Evolutionary conservation across 2,113 vertebrate genomes (phyloP).

Genomic region (Coracopsis vasa): DNA sequence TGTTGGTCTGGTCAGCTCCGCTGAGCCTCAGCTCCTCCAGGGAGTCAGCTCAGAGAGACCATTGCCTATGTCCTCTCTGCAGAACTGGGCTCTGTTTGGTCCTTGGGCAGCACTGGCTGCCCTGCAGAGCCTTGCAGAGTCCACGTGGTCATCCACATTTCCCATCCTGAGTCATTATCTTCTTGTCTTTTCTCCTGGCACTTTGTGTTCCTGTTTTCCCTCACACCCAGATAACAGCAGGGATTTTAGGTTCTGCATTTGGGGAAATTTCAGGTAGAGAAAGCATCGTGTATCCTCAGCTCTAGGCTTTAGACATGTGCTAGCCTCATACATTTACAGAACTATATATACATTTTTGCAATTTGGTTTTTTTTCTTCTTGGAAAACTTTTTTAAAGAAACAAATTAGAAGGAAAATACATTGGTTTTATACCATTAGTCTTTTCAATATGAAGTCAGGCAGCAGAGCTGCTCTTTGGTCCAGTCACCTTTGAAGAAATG

Average conservation of each 20-base stretch:
- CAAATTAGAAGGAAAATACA: background rate
- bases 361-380: background rate
- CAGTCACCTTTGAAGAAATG: conserved; percentile 35
- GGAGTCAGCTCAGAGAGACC: background rate
- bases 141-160: background rate
- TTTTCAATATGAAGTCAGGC: background rate
- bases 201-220: background rate
- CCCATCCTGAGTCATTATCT: background rate
- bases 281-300: fast-evolving
- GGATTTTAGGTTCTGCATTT: background rate
- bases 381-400: background rate
- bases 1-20: fast-evolving
- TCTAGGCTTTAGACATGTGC: background rate
- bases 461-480: background rate
- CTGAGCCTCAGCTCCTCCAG: background rate
- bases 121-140: background rate
- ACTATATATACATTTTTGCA: background rate
- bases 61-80: background rate
- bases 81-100: fast-evolving
- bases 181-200: background rate
- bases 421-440: background rate
- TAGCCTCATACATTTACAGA: background rate
- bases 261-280: background rate
- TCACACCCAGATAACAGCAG: background rate
- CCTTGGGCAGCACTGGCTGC: background rate